phyloP scores from a whole-genome alignment of 2,888 invertebrate species.

The Cataglyphis livida region DNA sequence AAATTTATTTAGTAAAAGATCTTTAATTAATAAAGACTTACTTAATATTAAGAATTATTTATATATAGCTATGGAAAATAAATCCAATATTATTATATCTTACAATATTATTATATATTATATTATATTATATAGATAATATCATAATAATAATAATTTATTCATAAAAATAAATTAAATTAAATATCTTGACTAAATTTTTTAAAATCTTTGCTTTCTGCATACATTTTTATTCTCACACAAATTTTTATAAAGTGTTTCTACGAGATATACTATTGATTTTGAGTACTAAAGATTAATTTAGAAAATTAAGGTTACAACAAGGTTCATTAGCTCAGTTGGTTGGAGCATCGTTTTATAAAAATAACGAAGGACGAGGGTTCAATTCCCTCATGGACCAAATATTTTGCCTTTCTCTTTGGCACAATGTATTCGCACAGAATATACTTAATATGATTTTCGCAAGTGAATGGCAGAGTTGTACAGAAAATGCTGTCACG shows the following conservation, averaged over 20 bases:
- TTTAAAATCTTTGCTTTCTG: neutral
- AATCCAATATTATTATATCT: neutral
- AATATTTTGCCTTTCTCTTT: slow-evolving; percentile 43
- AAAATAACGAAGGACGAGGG: slow-evolving; percentile 80
- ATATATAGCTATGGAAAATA: neutral
- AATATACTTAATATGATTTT: neutral
- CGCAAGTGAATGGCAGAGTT: neutral
- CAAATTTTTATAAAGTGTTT: neutral
- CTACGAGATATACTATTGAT: neutral
- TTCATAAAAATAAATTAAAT: neutral
- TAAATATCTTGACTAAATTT: neutral
- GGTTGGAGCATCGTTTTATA: slow-evolving; percentile 81
- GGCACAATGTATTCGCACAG: neutral
- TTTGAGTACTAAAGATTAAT: neutral
- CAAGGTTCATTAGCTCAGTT: slow-evolving; percentile 80
- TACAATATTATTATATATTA: no score
- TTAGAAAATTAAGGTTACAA: neutral
- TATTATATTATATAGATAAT: neutral
- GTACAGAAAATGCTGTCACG: neutral
- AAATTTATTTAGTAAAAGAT: neutral
- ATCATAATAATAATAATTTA: neutral
- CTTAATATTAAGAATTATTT: neutral
- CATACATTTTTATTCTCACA: neutral
- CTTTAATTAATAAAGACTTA: neutral
- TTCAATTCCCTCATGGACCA: slow-evolving; percentile 80